Evolutionary conservation across 1,140 invertebrate genomes (phyloP).

Genomic region (Dendrolimus kikuchii): DNA sequence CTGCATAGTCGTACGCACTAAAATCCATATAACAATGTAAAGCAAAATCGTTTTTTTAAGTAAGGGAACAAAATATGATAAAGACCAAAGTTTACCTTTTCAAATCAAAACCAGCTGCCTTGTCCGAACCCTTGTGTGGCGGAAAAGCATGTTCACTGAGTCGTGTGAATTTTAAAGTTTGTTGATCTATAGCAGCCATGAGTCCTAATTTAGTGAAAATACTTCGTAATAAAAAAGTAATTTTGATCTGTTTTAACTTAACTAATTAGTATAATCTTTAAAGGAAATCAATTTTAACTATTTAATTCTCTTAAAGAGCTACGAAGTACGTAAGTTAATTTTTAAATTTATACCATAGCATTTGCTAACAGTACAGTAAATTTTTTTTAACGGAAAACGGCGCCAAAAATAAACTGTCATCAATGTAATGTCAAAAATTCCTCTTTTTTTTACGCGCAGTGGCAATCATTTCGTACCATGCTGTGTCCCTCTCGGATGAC

Average conservation of each 20-base stretch:
- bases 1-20: constrained; percentile 89
- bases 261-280: neutral
- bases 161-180: constrained; percentile 82
- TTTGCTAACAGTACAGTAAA: too few relatives aligned
- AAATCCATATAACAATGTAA: constrained; percentile 22
- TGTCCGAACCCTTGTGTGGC: constrained; percentile 87
- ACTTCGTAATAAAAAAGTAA: constrained; percentile 3
- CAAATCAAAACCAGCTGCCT: constrained; percentile 94
- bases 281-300: too few relatives aligned
- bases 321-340: too few relatives aligned
- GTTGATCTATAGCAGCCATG: constrained; percentile 61
- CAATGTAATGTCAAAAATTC: too few relatives aligned
- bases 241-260: constrained; percentile 1
- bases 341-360: too few relatives aligned
- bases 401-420: too few relatives aligned
- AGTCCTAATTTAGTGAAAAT: constrained; percentile 15
- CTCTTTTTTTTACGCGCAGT: too few relatives aligned
- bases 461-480: too few relatives aligned
- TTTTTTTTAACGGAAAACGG: too few relatives aligned
- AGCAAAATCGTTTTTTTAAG: constrained; percentile 5
- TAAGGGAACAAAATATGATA: constrained; percentile 1
- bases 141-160: constrained; percentile 83
- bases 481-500: too few relatives aligned
- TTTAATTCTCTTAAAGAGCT: too few relatives aligned
- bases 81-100: constrained; percentile 75